These are phyloP conservation scores for Branchinecta sandiegonensis DNA, from an alignment of 2,888 invertebrate genomes.

Conservation along the genomic window DNA sequence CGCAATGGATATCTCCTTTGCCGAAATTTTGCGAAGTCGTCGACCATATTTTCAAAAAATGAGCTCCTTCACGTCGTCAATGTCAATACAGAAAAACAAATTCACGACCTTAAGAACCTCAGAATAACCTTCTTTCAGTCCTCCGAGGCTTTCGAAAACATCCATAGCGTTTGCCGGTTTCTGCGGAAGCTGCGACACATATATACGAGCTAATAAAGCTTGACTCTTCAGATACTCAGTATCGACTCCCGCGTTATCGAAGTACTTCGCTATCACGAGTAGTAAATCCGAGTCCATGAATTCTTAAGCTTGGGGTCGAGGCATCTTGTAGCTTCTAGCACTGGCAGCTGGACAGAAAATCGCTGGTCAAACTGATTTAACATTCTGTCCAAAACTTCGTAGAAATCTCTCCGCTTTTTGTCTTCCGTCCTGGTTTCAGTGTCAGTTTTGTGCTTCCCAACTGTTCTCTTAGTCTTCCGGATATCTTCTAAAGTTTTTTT, in stretches of 20 bases:
- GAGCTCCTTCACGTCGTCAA: no score
- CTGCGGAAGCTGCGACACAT: slow-evolving; percentile 2
- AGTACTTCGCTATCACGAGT: background rate
- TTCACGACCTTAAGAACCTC: no score
- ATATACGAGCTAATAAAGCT: slow-evolving; percentile 11
- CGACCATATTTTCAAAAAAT: no score
- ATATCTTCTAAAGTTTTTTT: slow-evolving; percentile 6
- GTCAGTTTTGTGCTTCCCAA: background rate
- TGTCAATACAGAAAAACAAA: no score
- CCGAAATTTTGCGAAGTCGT: no score
- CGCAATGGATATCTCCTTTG: no score
- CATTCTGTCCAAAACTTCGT: slow-evolving; percentile 11
- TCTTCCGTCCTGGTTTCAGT: background rate
- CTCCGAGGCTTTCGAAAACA: no score
- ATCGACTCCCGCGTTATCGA: background rate
- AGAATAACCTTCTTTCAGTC: no score
- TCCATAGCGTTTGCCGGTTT: no score
- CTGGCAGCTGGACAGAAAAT: slow-evolving; percentile 11
- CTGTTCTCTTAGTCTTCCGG: background rate
- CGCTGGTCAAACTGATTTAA: background rate
- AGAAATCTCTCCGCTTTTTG: background rate
- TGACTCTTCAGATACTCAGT: background rate
- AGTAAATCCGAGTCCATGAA: slow-evolving; percentile 6
- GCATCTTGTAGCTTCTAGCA: no score
- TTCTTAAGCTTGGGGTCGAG: background rate